Evolutionary conservation across 2,113 vertebrate genomes (phyloP).

Genomic region (Lontra canadensis): DNA sequence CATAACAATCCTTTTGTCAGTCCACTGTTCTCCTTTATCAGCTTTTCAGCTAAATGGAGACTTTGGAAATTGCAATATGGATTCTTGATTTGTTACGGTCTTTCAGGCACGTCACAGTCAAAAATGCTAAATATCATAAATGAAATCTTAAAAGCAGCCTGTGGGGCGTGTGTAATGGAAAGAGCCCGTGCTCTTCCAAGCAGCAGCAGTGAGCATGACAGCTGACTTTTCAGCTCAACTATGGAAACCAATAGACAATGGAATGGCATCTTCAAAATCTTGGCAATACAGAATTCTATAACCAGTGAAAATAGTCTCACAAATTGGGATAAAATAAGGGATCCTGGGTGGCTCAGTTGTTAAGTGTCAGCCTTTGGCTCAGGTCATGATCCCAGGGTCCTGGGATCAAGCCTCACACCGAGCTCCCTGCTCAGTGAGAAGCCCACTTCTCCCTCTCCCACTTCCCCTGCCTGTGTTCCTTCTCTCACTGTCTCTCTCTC

Average conservation of each 20-base stretch:
- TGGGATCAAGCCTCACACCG: too few species aligned
- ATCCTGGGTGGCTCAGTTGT: too few species aligned
- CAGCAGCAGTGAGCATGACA: not conserved
- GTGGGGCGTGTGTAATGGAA: fast-evolving
- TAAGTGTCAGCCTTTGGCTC: too few species aligned
- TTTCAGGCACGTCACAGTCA: not conserved
- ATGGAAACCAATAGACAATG: too few species aligned
- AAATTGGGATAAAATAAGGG: not conserved
- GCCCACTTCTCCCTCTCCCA: too few species aligned
- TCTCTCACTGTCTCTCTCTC: too few species aligned
- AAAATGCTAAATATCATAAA: not conserved
- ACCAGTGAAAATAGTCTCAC: not conserved
- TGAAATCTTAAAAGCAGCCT: not conserved
- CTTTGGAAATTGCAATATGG: not conserved
- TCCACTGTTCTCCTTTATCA: not conserved
- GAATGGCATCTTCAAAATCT: not conserved
- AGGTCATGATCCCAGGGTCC: too few species aligned
- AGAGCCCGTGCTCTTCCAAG: not conserved
- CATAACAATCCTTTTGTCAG: not conserved
- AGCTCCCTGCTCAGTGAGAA: too few species aligned
- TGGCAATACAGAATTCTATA: not conserved
- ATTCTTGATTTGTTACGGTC: not conserved
- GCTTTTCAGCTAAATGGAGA: not conserved
- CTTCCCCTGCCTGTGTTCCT: too few species aligned
- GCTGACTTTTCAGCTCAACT: not conserved